Base-by-base conservation (phyloP, 1,140 invertebrate genomes). In the Euborellia annulipes region DNA sequence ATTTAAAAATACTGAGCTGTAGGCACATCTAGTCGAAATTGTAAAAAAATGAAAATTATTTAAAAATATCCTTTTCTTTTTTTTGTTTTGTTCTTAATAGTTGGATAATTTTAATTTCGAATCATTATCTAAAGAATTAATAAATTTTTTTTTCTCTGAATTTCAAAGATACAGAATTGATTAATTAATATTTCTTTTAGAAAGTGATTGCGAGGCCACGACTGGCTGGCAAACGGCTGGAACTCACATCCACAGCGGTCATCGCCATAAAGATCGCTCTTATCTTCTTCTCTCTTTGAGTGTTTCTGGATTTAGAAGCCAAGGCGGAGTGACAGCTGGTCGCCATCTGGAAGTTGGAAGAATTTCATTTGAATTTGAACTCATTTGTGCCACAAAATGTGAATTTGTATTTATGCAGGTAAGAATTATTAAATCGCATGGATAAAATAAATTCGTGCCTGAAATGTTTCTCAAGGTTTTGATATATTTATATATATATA, bases 341-440 rank as follows among this genome's bases (percentile, higher is more conserved):
- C 58, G 61, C 39, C 53, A 58, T n/a, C 52, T 56, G n/a, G 59
- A 63, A 41, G 59, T 70, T 3, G 68, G 66, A 13, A 54, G 59
- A 17, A 53, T 75, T 4, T 57, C 54, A 3, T 74, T 75, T 53
- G 58, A 57, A 7, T 72, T 74, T 55, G 64, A 73, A 47, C 52
- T 67, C n/a, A 51, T 59, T n/a, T 74, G 72, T 54, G 47, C 53
- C 2, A 54, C 52, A 8, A 56, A 64, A 22, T 73, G 72, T 54
- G 61, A 65, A 48, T 62, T 73, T 45, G 52, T 66, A n/a, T 71
- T 74, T 41, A 64, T 73, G 61, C 62, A 68, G 55, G 71, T 72
- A 52, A 52, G 22, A 34, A 16, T 16, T 11, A 7, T 47, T 47
- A 22, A 13, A 43, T 20, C 20, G 39, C 16, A 41, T 4, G 39